Base-by-base conservation (phyloP, 2,888 invertebrate genomes). In the Nasonia oneida region DNA sequence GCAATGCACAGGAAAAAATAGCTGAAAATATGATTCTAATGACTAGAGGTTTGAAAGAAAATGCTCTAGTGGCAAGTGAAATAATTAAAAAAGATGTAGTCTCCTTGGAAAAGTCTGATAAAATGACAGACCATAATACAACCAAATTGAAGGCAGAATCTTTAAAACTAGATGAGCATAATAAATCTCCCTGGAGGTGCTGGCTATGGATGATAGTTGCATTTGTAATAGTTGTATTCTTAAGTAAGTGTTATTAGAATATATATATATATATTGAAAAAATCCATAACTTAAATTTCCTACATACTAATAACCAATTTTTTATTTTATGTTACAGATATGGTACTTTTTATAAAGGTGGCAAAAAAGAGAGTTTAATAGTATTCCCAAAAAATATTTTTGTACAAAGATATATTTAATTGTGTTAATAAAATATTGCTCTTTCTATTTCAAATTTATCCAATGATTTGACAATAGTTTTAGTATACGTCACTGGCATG, bases 151-250 rank as follows among this genome's bases (percentile, higher is more conserved):
- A 96, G 91, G 95, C 95, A 67, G 98, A 98, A 93, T 97, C 97
- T 0, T 96, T 96, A 70, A 96, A 97, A 90, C 94, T 99, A 61
- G 96, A 97, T 88, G 97, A 97, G 89, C 98, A 98, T 93, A 98
- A 97, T 37, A 95, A 96, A 88, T 96, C 97, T 87, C 97, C 97
- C 0, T 98, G 98, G 96, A 97, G 98, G 91, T 99, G 98, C 93
- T 98, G 98, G 98, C 96, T 98, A 89, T 98, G 98, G 98, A 94
- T 98, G 61, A 97, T 98, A 97, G 94, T 99, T 81, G 95, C 96
- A 8, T 94, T 97, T 77, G 98, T 99, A 75, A 95, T 98, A 92
- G 94, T 96, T 84, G 96, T 97, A 89, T 99, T 99, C 94, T 96
- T 99, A 87, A 97, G 97, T 97, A 94, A 95, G 96, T 85, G 76